These are phyloP conservation scores for Psilanteris sp. DNA, from an alignment of 1,140 invertebrate species.

Conservation along the genomic window DNA sequence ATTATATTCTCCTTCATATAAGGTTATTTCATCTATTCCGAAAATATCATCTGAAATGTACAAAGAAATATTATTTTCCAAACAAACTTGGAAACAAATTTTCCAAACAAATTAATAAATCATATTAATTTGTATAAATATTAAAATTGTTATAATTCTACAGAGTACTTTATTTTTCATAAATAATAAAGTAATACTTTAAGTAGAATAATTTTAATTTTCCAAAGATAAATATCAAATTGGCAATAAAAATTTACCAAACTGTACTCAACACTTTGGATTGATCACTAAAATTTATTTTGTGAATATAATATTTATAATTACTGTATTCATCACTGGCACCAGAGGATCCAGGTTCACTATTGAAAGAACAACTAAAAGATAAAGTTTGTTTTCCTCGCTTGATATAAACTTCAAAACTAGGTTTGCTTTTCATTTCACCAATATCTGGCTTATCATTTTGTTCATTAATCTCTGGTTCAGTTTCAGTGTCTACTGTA, in stretches of 20 bases:
- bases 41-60: constrained; percentile 86
- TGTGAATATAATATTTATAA: background rate
- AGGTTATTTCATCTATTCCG: constrained; percentile 92
- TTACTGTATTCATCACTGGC: constrained; percentile 87
- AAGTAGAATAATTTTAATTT: constrained; percentile 67
- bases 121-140: background rate
- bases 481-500: constrained; percentile 89
- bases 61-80: constrained; percentile 21
- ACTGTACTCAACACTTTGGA: constrained; percentile 75
- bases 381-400: constrained; percentile 87
- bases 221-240: constrained; percentile 71
- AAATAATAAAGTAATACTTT: constrained; percentile 21
- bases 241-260: constrained; percentile 26
- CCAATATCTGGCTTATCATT: constrained; percentile 86
- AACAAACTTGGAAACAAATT: no score
- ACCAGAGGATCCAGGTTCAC: constrained; percentile 81
- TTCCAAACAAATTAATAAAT: no score
- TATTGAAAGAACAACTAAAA: constrained; percentile 90
- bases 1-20: constrained; percentile 90
- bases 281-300: constrained; percentile 7
- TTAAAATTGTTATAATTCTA: constrained; percentile 51
- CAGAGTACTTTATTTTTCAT: constrained; percentile 14
- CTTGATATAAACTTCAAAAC: constrained; percentile 90
- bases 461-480: constrained; percentile 83
- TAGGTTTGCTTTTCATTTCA: constrained; percentile 92